phyloP scores from a whole-genome alignment of 2,113 vertebrate species.

The Rhadina sibilatrix region DNA sequence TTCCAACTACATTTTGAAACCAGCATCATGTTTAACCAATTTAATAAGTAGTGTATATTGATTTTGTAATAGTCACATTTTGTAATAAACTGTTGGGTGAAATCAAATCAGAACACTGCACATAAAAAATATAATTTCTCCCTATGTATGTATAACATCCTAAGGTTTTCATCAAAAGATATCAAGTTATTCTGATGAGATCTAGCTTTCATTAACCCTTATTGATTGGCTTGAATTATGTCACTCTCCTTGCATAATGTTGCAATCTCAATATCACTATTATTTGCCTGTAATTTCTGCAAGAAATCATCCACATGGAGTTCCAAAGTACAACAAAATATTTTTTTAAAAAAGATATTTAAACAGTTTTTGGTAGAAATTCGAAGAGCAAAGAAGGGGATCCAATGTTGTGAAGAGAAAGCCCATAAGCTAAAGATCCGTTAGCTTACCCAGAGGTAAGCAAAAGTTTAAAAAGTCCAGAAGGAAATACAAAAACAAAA shows the following conservation, averaged over 20 bases:
- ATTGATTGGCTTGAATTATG: slow-evolving; percentile 14
- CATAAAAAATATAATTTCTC: not conserved
- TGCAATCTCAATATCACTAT: not conserved
- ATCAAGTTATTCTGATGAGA: not conserved
- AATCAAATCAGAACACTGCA: not conserved
- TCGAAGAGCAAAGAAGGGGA: not conserved
- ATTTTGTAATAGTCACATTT: not conserved
- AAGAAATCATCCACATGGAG: not conserved
- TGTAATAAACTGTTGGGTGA: not conserved
- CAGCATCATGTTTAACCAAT: not conserved
- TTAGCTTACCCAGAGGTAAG: not conserved
- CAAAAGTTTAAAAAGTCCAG: not conserved
- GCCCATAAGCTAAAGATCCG: not conserved
- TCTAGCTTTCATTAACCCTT: slow-evolving; percentile 21
- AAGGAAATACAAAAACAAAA: not conserved
- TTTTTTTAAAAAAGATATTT: not conserved
- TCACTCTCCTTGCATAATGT: not conserved
- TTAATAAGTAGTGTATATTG: not conserved
- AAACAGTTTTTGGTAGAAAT: not conserved
- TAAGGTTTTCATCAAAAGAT: slow-evolving; percentile 8
- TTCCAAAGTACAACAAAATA: not conserved
- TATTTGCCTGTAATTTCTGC: not conserved
- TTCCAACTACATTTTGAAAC: not conserved
- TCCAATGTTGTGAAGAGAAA: not conserved
- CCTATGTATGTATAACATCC: not conserved